A percentile compares a stretch with the other conserved stretches of the same genome.
Conservation (phyloP, 2,888 invertebrate species). For the Mythimna impura region DNA sequence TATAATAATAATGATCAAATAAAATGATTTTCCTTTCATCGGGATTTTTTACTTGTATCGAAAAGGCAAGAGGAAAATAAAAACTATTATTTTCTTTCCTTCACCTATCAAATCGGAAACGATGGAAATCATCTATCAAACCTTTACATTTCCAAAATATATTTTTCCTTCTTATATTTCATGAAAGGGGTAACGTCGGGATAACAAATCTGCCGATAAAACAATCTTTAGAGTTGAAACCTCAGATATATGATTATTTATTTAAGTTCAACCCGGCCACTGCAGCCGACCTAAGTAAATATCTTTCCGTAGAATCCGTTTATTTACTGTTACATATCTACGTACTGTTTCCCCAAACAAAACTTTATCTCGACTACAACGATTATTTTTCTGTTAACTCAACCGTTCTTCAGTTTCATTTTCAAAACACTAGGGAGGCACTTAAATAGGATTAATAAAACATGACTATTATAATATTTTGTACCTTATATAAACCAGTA, state of each 20-base stretch:
- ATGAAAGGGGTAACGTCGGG: slow-evolving; percentile 48
- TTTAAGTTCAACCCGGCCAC: slow-evolving; percentile 36
- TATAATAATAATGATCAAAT: slow-evolving; percentile 13
- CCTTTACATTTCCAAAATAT: slow-evolving; percentile 44
- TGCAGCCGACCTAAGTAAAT: slow-evolving; percentile 32
- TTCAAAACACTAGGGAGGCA: background rate
- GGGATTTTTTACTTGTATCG: slow-evolving; percentile 24
- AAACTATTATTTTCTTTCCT: slow-evolving; percentile 49
- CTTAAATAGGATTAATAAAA: background rate
- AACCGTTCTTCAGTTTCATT: background rate
- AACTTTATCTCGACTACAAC: background rate
- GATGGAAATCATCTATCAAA: slow-evolving; percentile 59
- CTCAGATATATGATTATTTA: slow-evolving; percentile 51
- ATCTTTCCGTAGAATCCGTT: slow-evolving; percentile 12
- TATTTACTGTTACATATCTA: slow-evolving; percentile 16
- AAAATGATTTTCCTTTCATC: slow-evolving; percentile 18
- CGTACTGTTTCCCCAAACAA: background rate
- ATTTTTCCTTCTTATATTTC: slow-evolving; percentile 37
- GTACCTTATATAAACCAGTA: too few species aligned
- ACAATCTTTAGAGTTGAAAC: slow-evolving; percentile 53
- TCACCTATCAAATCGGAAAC: slow-evolving; percentile 33
- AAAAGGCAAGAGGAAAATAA: slow-evolving; percentile 33
- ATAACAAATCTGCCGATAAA: slow-evolving; percentile 50
- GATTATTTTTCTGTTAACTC: slow-evolving; percentile 2
- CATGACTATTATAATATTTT: background rate